A percentile compares a stretch with the other conserved stretches of the same genome.
phyloP scores from a whole-genome alignment of 2,888 invertebrate genomes.

The Falcaria lacertinaria region DNA sequence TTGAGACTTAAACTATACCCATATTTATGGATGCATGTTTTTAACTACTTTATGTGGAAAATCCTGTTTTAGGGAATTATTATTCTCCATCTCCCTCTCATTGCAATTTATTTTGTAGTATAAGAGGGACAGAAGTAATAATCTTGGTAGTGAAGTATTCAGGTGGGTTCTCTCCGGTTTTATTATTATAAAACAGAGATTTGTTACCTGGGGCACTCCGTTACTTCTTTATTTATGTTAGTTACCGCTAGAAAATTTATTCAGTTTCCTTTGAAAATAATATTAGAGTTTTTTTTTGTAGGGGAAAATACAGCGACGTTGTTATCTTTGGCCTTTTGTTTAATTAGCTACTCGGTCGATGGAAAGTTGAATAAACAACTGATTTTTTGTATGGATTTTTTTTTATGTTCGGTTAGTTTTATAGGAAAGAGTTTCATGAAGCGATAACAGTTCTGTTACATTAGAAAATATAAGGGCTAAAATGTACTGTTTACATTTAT shows the following conservation, averaged over 20 bases:
- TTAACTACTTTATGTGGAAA: too few relatives aligned
- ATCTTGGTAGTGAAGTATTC: conserved; percentile 34
- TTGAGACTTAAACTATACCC: too few relatives aligned
- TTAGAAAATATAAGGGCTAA: too few relatives aligned
- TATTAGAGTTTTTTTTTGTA: conserved; percentile 20
- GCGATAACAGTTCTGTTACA: too few relatives aligned
- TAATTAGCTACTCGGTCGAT: conserved; percentile 24
- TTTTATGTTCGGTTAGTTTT: not conserved
- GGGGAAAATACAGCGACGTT: conserved; percentile 7
- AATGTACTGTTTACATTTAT: too few relatives aligned
- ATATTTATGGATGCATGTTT: too few relatives aligned
- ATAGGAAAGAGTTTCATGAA: too few relatives aligned
- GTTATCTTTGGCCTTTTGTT: conserved; percentile 19
- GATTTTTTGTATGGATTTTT: not conserved
- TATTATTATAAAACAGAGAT: conserved; percentile 55
- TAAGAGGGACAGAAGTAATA: not conserved
- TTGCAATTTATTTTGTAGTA: not conserved
- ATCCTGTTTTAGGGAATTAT: too few relatives aligned
- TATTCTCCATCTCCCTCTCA: not conserved
- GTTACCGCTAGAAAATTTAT: conserved; percentile 52
- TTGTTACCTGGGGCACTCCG: conserved; percentile 49
- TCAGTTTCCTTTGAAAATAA: conserved; percentile 39
- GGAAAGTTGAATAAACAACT: conserved; percentile 11
- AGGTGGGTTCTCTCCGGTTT: conserved; percentile 41
- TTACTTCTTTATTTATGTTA: conserved; percentile 51